Conservation (phyloP, 1,140 invertebrate genomes). For the Zaprionus capensis region DNA sequence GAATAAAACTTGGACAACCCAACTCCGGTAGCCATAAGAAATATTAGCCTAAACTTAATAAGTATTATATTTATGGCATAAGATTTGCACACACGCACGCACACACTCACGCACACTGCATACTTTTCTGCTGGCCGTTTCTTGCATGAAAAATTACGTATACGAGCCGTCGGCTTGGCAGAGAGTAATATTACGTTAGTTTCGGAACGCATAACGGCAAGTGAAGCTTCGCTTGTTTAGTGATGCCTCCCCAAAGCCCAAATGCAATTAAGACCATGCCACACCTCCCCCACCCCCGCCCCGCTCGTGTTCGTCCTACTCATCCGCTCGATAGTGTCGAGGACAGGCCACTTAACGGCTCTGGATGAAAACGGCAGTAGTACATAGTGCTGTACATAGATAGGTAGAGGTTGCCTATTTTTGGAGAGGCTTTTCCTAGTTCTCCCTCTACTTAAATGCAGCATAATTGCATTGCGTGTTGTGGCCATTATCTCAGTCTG, state of each 20-base stretch:
- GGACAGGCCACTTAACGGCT: constrained; percentile 23
- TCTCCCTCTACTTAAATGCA: constrained; percentile 35
- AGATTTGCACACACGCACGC: not conserved
- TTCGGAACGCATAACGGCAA: constrained; percentile 14
- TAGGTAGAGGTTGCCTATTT: not conserved
- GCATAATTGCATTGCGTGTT: constrained; percentile 30
- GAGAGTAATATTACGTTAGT: constrained; percentile 5
- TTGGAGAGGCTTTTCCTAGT: not conserved
- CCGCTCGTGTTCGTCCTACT: not conserved
- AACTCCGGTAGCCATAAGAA: constrained; percentile 30
- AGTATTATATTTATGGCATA: constrained; percentile 54
- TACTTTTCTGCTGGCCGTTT: not conserved
- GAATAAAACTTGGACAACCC: constrained; percentile 30
- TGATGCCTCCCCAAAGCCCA: constrained; percentile 41
- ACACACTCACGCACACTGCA: not conserved
- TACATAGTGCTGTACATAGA: not conserved
- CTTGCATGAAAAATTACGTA: constrained; percentile 39
- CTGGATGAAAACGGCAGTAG: not conserved
- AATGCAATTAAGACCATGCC: constrained; percentile 66
- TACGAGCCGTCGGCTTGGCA: constrained; percentile 36
- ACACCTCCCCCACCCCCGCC: constrained; percentile 7
- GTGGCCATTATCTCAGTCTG: not conserved
- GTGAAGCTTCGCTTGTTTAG: constrained; percentile 21
- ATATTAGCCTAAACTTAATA: constrained; percentile 48
- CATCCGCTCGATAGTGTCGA: constrained; percentile 3